Evolutionary conservation across 2,113 vertebrate species (phyloP), one percentile per base, ranked within the genome.

Genomic region (Cyprinodon variegatus): DNA sequence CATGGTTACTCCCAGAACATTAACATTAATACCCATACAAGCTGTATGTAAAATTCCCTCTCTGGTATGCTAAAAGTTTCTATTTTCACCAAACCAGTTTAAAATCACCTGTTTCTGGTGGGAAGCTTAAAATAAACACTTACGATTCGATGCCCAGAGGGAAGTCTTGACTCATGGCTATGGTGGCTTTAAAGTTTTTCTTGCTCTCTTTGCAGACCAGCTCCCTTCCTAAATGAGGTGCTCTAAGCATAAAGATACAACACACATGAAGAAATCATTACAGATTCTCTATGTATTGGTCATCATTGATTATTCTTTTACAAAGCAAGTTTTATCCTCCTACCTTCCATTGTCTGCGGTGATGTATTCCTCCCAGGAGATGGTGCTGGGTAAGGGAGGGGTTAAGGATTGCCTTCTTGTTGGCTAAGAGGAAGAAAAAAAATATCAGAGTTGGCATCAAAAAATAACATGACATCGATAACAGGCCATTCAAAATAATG

Each of bases 91-190:
- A 45, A 11, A 45, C 11, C 11, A 41, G 41, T 41, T 8, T 45
- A 8, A 45, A 45, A 9, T 45, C 43, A 10, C 9, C 17, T 8
- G 17, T n/a, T 20, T 0, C n/a, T 59, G 41, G 50, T 15, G 22
- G 68, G 29, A 1, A 41, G 37, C 38, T 65, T 17, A 61, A 69
- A 70, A 20, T 41, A 14, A 40, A 68, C 40, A 94, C 98, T 97
- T 93, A 99, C 98, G 95, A 97, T 90, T 99, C 98, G 1, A 99
- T 98, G 88, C 97, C 95, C 70, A 99, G 89, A 86, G 98, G 98
- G 76, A 99, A 99, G 64, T 98, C 97, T 90, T 98, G 97, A 93
- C 98, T 99, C 98, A 99, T 99, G 75, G 98, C 98, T 91, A 99
- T 96, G 0, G 98, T 99, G 76, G 98, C 98, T 94, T 99, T 99